Evolutionary conservation across 2,113 vertebrate genomes (phyloP), one percentile per base, ranked within the genome.

Genomic region (Camelus bactrianus): DNA sequence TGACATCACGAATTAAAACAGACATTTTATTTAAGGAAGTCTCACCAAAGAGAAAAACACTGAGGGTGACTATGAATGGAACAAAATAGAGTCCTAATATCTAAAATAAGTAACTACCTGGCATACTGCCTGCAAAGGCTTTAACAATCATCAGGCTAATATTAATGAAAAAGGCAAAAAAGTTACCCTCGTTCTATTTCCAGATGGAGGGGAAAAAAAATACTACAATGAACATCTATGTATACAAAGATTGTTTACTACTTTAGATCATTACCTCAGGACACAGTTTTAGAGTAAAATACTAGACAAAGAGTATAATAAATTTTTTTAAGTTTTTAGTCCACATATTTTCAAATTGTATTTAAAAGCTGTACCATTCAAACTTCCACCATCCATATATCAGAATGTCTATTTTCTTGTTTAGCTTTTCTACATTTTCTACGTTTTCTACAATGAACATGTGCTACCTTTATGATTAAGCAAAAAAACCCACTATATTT

Each of bases 151-250:
- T 72, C 30, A 65, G 15, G 56, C 22, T 92, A 69, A 83, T 16
- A 65, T 84, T 83, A 79, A 72, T 80, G 19, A 84, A 82, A 87
- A 89, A 64, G 24, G 10, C 22, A 83, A 64, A 38, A 96, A 62
- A 83, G 4, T 48, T 77, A 77, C 32, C 12, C 14, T 83, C 17
- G 16, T 52, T 89, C 46, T 73, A 46, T 22, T 80, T 89, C 19
- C 46, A 35, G 13, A 35, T 52, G 38, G 11, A 58, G 20, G 19
- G 65, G 65, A 35, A 28, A 42, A 84, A 65, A 30, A 70, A 48
- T 58, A 46, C 7, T n/a, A 80, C 30, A 35, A 19, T 46, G 56
- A 84, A 92, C 20, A 79, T n/a, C 52, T 69, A 50, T 65, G 15
- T 88, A 3, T 52, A 91, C n/a, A 82, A 83, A 42, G 38, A 69